phyloP scores from a whole-genome alignment of 2,888 invertebrate genomes.

The Tanytarsus gracilentus region DNA sequence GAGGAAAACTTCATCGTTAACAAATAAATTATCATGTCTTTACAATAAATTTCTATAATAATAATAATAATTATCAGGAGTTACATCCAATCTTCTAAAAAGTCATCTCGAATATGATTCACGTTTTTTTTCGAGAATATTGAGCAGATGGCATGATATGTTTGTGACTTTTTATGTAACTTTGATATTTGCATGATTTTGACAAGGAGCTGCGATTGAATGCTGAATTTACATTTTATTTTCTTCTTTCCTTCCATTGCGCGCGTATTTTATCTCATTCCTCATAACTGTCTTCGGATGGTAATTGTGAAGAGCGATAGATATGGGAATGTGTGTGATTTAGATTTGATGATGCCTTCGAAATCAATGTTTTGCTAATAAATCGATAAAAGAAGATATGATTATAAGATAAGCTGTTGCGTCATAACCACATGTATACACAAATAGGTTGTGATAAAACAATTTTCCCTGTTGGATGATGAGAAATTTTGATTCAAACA shows the following conservation, averaged over 20 bases:
- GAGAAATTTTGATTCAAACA: background rate
- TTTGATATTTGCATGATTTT: background rate
- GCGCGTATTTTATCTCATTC: background rate
- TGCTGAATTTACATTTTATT: too few species aligned
- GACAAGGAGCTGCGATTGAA: slow-evolving; percentile 9
- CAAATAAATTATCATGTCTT: too few species aligned
- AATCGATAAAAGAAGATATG: background rate
- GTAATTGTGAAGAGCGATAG: too few species aligned
- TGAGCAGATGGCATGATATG: slow-evolving; percentile 2
- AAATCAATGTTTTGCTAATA: slow-evolving; percentile 2
- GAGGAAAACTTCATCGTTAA: too few species aligned
- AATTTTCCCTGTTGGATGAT: background rate
- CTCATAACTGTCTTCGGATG: background rate
- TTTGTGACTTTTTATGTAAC: slow-evolving; percentile 18
- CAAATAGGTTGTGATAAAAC: background rate
- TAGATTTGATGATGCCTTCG: too few species aligned
- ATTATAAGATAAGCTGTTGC: background rate
- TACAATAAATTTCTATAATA: too few species aligned
- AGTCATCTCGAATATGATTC: background rate
- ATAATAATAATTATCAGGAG: too few species aligned
- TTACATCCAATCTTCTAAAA: too few species aligned
- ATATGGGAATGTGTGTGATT: slow-evolving; percentile 3
- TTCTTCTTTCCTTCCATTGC: background rate
- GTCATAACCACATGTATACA: background rate
- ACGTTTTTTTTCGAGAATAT: background rate